Evolutionary conservation across 2,113 vertebrate genomes (phyloP).

Genomic region (Anoplopoma fimbria): DNA sequence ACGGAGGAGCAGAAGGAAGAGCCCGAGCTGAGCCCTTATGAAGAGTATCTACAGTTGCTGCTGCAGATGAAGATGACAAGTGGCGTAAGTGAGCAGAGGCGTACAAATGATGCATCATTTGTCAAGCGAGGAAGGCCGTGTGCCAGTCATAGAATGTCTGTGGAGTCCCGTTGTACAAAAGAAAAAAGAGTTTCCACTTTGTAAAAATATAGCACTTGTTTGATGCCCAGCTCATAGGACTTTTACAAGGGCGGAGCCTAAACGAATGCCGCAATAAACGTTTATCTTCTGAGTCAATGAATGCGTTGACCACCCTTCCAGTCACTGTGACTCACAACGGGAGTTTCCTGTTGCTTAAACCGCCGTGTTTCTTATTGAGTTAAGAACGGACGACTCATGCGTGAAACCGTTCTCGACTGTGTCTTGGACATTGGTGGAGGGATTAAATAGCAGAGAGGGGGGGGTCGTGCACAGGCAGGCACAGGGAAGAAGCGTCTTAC

Average conservation of each 20-base stretch:
- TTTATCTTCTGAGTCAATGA: conserved; percentile 13
- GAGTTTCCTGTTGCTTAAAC: conserved; percentile 55
- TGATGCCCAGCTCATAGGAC: not conserved
- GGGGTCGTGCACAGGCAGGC: not conserved
- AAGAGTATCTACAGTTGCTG: conserved; percentile 77
- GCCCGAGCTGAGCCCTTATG: conserved; percentile 44
- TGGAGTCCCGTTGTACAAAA: not conserved
- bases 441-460: not conserved
- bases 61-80: conserved; percentile 79
- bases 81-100: conserved; percentile 71
- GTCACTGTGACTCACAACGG: conserved; percentile 58
- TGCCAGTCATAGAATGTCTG: not conserved
- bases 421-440: not conserved
- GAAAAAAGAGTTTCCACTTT: not conserved
- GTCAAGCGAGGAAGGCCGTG: not conserved
- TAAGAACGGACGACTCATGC: not conserved
- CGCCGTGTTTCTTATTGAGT: not conserved
- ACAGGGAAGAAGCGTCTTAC: not conserved
- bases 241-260: not conserved
- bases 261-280: not conserved
- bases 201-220: not conserved
- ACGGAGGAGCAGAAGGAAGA: conserved; percentile 46
- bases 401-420: not conserved
- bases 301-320: conserved; percentile 49
- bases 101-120: not conserved